A percentile compares a stretch with the other conserved stretches of the same genome.
These are phyloP conservation scores for Columba janthina DNA, from an alignment of 2,113 vertebrate species.

Conservation along the genomic window DNA sequence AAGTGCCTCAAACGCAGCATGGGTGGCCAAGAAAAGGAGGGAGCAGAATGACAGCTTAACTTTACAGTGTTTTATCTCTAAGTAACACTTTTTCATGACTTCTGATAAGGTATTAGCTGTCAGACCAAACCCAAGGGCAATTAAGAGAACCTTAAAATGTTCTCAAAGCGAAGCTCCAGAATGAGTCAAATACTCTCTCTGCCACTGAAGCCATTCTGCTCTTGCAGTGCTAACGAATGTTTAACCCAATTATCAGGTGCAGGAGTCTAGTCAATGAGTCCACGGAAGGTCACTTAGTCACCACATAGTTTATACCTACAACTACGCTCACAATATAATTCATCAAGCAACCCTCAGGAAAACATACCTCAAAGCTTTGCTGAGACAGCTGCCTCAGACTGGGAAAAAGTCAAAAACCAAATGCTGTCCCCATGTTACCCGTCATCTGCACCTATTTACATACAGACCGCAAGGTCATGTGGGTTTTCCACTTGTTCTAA, in stretches of 20 bases:
- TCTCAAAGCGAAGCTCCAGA: not conserved
- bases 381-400: not conserved
- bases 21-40: accelerated
- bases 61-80: not conserved
- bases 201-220: not conserved
- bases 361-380: not conserved
- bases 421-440: too few relatives aligned
- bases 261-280: not conserved
- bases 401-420: too few relatives aligned
- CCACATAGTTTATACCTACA: not conserved
- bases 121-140: not conserved
- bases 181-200: not conserved
- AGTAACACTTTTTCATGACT: not conserved
- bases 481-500: not conserved
- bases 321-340: not conserved
- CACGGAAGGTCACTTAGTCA: not conserved
- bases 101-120: not conserved
- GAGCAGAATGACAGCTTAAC: not conserved
- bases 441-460: accelerated
- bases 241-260: not conserved
- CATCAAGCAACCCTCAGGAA: not conserved
- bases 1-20: not conserved
- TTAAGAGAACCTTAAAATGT: not conserved
- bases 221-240: not conserved
- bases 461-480: accelerated